Base-by-base conservation (phyloP, 1,140 invertebrate species). In the Teleopsis dalmanni region DNA sequence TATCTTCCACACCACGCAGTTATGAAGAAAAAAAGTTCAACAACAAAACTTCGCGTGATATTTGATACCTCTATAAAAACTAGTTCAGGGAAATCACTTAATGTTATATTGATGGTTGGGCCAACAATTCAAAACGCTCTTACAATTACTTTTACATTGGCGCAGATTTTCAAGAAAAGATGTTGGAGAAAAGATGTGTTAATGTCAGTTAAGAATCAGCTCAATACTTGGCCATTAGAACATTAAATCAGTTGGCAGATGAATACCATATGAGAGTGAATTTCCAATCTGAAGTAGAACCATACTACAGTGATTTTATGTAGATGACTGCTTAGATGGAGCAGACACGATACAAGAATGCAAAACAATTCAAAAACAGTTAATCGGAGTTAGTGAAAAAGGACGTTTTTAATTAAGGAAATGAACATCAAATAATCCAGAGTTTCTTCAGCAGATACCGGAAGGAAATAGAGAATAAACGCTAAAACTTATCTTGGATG, bases 221-320 rank as follows among this genome's bases (percentile, higher is more conserved):
- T 2, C 46, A 26, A 9, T 48, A 41, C n/a, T 29, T 48, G 2
- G 47, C 47, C 3, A 48, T 48, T 2, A 18, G 47, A 8, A 48
- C 37, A 6, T 10, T 48, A 3, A 16, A 41, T 31, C 35, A 48
- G 16, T 14, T 41, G n/a, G 13, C 31, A 8, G 21, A 46, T 14
- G 18, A 23, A 4, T 31, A n/a, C n/a, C n/a, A n/a, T n/a, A 14
- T 5, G 21, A 46, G 14, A 1, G 8, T 2, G 8, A 5, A 10
- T 22, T 6, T 1, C 44, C 44, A 2, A 8, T 14, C 3, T n/a
- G n/a, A n/a, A n/a, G n/a, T n/a, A n/a, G n/a, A n/a, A n/a, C n/a
- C n/a, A n/a, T n/a, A n/a, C n/a, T n/a, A n/a, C n/a, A n/a, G n/a
- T n/a, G n/a, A n/a, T n/a, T n/a, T n/a, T n/a, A n/a, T n/a, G n/a